Evolutionary conservation across 2,113 vertebrate genomes (phyloP).

Genomic region (Kryptolebias marmoratus): DNA sequence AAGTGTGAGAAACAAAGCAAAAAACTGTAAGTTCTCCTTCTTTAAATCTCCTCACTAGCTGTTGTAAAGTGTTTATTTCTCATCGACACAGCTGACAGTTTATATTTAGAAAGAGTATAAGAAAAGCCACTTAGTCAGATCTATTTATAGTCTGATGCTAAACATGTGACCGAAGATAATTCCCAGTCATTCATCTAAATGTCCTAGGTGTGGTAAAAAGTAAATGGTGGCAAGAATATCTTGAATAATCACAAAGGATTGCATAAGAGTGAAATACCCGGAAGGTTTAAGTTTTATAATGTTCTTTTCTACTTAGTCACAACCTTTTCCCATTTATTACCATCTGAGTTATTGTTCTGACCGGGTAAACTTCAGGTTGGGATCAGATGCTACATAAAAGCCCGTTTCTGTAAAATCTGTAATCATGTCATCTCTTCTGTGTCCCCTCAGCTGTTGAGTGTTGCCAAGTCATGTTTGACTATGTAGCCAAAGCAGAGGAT

Average conservation of each 20-base stretch:
- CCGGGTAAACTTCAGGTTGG: background rate
- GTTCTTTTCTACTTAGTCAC: constrained; percentile 19
- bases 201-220: background rate
- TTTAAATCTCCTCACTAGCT: background rate
- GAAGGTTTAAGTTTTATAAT: constrained; percentile 26
- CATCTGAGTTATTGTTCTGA: constrained; percentile 1
- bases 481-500: constrained; percentile 77
- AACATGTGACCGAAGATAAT: background rate
- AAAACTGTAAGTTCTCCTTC: constrained; percentile 59
- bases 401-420: background rate
- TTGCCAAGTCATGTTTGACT: constrained; percentile 87
- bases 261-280: background rate
- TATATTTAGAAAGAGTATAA: background rate
- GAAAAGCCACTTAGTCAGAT: constrained; percentile 2
- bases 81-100: background rate
- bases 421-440: background rate
- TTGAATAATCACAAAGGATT: background rate
- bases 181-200: background rate
- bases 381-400: background rate
- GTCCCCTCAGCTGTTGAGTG: constrained; percentile 71
- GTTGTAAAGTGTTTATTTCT: too few species aligned
- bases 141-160: constrained; percentile 6
- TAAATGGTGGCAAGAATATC: background rate
- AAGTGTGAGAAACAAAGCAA: constrained; percentile 74
- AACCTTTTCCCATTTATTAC: background rate